These are phyloP conservation scores for Melipona quadrifasciata DNA, from an alignment of 1,140 invertebrate genomes.

Conservation along the genomic window DNA sequence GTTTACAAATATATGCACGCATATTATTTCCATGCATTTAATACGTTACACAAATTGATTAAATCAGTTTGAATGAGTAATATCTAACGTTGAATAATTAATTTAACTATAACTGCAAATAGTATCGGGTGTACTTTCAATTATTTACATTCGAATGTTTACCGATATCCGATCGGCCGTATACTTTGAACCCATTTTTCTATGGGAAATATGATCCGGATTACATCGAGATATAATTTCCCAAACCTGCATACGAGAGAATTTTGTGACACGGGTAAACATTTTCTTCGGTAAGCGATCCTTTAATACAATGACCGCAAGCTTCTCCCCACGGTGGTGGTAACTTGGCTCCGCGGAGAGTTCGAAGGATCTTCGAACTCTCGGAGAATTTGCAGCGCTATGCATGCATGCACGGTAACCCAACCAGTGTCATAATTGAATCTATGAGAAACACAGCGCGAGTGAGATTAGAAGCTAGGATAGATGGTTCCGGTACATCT, in stretches of 20 bases:
- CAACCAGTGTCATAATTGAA: slow-evolving; percentile 51
- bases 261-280: slow-evolving; percentile 1
- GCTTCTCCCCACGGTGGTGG: neutral
- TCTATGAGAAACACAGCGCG: slow-evolving; percentile 45
- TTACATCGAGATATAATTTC: neutral
- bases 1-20: neutral
- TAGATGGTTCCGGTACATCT: slow-evolving; percentile 35
- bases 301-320: slow-evolving; percentile 24
- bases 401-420: slow-evolving; percentile 34
- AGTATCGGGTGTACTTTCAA: neutral
- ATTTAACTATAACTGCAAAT: neutral
- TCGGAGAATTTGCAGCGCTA: slow-evolving; percentile 40
- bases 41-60: neutral
- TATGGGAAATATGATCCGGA: neutral
- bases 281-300: slow-evolving; percentile 27
- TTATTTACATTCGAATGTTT: neutral
- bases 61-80: neutral
- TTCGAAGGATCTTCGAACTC: slow-evolving; percentile 42
- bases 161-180: neutral
- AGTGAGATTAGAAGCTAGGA: slow-evolving; percentile 31
- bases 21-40: too few species aligned
- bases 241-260: neutral
- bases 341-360: slow-evolving; percentile 25
- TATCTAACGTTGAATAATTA: neutral
- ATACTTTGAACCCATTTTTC: neutral